Base-by-base conservation (phyloP, 2,888 invertebrate species). In the Calameuta idolon region DNA sequence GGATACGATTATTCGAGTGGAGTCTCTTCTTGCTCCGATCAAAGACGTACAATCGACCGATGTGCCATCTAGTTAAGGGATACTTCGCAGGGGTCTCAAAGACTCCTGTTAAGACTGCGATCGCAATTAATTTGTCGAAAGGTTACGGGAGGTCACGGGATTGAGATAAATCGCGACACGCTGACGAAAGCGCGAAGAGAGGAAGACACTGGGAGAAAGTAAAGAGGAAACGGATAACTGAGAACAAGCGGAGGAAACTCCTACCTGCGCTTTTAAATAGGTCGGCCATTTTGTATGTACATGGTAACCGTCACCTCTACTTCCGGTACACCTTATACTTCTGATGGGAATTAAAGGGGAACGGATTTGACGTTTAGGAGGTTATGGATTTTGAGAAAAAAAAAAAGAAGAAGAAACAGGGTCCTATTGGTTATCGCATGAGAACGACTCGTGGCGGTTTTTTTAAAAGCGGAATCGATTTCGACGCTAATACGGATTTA, bases 41-140 rank as follows among this genome's bases (percentile, higher is more conserved):
- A 85, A 55, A 88, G 88, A 86, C 86, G 87, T 83, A 83, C 85
- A 86, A 86, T 88, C 86, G 85, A 88, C 86, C 86, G 84, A 85
- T 82, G 85, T 86, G 85, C 84, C 86, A 85, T 83, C 81, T 83
- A 83, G 81, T 77, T 80, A 78, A 40, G 77, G 34, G 69, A 77
- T 76, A 78, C 78, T 81, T 81, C 78, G 81, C 80, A 82, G 80
- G 83, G 80, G 81, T 78, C 79, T 79, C 78, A 82, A 81, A 81
- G 80, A 81, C 83, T 78, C 78, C 81, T 81, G 81, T 83, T 81
- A 85, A 86, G 86, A 87, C 86, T 85, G 85, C 82, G 82, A 84
- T 81, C 78, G 79, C 40, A 23, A 55, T 55, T 55, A 55, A 55
- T 55, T 55, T 55, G 40, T 55, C 23, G 23, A 55, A 23, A 55